Conservation (phyloP, 2,113 vertebrate species). For the Clarias batrachus region DNA sequence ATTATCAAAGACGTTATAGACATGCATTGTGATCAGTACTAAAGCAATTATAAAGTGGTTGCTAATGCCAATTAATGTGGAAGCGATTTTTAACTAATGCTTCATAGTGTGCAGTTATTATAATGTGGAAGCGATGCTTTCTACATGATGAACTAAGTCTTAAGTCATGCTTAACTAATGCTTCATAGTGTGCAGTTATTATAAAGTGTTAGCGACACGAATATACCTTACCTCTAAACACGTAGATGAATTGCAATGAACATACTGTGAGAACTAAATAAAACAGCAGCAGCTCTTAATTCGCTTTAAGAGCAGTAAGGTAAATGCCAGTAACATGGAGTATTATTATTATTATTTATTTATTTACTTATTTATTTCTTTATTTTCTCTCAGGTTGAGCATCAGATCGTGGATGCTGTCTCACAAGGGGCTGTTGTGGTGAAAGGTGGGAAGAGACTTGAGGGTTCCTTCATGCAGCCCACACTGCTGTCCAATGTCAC, state of each 20-base stretch:
- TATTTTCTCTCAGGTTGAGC: slow-evolving; percentile 76
- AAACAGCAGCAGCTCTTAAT: neutral
- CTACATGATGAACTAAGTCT: too few species aligned
- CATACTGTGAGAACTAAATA: neutral
- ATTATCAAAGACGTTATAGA: too few species aligned
- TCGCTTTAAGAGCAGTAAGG: neutral
- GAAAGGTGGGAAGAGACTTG: slow-evolving; percentile 84
- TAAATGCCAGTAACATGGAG: neutral
- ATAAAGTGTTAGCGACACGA: too few species aligned
- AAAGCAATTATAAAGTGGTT: too few species aligned
- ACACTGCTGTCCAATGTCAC: slow-evolving; percentile 86
- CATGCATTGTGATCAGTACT: too few species aligned
- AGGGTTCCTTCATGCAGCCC: slow-evolving; percentile 89
- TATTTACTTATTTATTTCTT: too few species aligned
- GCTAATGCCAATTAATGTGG: too few species aligned
- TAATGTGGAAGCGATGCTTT: too few species aligned
- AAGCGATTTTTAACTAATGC: too few species aligned
- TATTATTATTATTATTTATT: neutral
- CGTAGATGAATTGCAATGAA: neutral
- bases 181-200: too few species aligned
- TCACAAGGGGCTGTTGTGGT: slow-evolving; percentile 82
- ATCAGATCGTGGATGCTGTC: slow-evolving; percentile 83
- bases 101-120: too few species aligned
- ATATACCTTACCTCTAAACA: neutral
- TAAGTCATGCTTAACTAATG: too few species aligned